phyloP scores from a whole-genome alignment of 2,797 vertebrate genomes.

The Tenualosa thibaudeaui region DNA sequence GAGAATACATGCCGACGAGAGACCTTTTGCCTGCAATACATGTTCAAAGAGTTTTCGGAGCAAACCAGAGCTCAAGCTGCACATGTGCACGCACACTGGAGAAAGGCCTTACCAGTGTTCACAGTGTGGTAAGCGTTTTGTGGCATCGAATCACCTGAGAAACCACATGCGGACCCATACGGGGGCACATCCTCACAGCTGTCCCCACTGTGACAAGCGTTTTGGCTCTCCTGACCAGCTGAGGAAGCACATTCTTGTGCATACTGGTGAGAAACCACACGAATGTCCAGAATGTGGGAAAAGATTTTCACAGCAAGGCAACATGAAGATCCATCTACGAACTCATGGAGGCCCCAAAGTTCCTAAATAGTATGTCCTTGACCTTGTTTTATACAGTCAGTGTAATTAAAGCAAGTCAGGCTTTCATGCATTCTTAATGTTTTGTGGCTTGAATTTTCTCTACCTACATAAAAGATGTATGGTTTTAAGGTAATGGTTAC shows the following conservation, averaged over 20 bases:
- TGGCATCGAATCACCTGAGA: not conserved
- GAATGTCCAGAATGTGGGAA: not conserved
- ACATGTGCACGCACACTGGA: not conserved
- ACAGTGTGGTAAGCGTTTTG: not conserved
- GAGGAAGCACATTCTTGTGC: not conserved
- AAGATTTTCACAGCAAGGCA: not conserved
- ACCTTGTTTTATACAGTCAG: too few species aligned
- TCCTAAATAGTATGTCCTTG: too few species aligned
- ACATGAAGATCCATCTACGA: not conserved
- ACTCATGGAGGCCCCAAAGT: not conserved
- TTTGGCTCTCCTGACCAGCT: not conserved
- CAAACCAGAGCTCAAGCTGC: not conserved
- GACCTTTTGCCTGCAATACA: not conserved
- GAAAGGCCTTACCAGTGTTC: not conserved
- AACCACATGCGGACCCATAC: not conserved
- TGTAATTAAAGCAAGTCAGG: too few species aligned
- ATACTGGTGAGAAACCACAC: not conserved
- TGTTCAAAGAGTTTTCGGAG: not conserved
- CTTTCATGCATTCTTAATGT: not conserved
- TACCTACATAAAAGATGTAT: too few species aligned
- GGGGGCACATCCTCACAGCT: not conserved
- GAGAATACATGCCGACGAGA: not conserved
- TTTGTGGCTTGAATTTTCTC: not conserved
- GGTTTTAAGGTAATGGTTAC: too few species aligned
- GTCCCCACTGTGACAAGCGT: not conserved